Evolutionary conservation across 2,888 invertebrate genomes (phyloP).

Genomic region (Anoplius nigerrimus): DNA sequence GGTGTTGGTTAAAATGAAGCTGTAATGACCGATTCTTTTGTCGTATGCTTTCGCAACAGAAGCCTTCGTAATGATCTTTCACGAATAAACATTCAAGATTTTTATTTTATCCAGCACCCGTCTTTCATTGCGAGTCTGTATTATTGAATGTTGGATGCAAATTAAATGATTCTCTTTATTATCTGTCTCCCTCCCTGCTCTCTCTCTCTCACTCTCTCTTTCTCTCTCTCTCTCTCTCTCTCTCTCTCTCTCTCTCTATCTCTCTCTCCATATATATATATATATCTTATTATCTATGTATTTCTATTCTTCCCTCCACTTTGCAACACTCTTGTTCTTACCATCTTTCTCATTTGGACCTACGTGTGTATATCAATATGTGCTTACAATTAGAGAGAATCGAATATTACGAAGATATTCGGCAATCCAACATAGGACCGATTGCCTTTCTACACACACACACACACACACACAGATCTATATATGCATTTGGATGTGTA

Average conservation of each 20-base stretch:
- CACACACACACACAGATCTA: too few species aligned
- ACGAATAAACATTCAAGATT: slow-evolving; percentile 5
- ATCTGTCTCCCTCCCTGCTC: slow-evolving; percentile 7
- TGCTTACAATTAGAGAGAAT: too few species aligned
- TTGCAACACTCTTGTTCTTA: too few species aligned
- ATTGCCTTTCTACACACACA: too few species aligned
- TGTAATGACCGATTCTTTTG: slow-evolving; percentile 42
- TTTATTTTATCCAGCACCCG: slow-evolving; percentile 17
- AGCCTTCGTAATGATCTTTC: neutral
- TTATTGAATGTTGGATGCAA: slow-evolving; percentile 71
- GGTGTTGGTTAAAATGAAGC: slow-evolving; percentile 10
- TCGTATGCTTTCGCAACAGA: slow-evolving; percentile 30
- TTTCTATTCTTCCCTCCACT: too few species aligned
- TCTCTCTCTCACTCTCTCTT: slow-evolving; percentile 6
- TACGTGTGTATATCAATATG: too few species aligned
- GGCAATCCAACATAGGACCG: too few species aligned
- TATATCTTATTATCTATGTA: too few species aligned
- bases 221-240: slow-evolving; percentile 9
- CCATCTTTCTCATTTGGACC: too few species aligned
- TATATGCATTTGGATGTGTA: too few species aligned
- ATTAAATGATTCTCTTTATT: slow-evolving; percentile 48
- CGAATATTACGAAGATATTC: too few species aligned
- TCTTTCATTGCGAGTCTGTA: slow-evolving; percentile 61
- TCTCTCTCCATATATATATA: slow-evolving; percentile 7
- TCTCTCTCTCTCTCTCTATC: slow-evolving; percentile 2